Base-by-base conservation (phyloP, 2,113 vertebrate species). In the Beaufortia kweichowensis region DNA sequence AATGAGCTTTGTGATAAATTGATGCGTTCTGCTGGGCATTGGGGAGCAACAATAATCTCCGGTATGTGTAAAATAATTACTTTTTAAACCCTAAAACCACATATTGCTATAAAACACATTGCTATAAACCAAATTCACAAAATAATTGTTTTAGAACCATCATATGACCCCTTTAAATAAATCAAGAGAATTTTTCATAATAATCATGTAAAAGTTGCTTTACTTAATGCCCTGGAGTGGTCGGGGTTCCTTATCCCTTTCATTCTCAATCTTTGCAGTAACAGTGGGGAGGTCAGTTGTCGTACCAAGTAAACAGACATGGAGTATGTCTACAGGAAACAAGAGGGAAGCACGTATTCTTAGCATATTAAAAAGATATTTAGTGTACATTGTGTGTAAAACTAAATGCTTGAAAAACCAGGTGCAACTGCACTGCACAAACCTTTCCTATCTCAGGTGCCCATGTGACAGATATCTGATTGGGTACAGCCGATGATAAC, bases 171-270 rank as follows among this genome's bases (percentile, higher is more conserved):
- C n/a, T n/a, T n/a, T n/a, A n/a, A n/a, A n/a, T n/a, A n/a, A n/a
- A n/a, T n/a, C n/a, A n/a, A 19, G 43, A 48, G 4, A 48, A 6
- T 14, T 48, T 48, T 48, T 3, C 14, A 5, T 48, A 4, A 10
- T 46, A 12, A 46, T 14, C 15, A 17, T 15, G 43, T 48, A 55
- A 31, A 12, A 43, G 4, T 23, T 21, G 14, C 17, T 72, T 76
- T 94, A 98, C 96, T 98, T 55, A 98, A 89, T 11, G 97, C 97
- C 92, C 96, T 94, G 84, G 97, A 99, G 92, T 99, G 97, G 87
- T 99, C 97, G 1, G 97, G 94, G 83, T 98, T 99, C 84, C 97
- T 89, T 87, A 98, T 98, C 76, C 97, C 97, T 90, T 99, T 99
- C 94, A 96, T 94, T 90, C 94, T 93, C 78, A 99, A 91, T 82